Conservation (phyloP, 1,140 invertebrate species). For the Drosophila serrata region DNA sequence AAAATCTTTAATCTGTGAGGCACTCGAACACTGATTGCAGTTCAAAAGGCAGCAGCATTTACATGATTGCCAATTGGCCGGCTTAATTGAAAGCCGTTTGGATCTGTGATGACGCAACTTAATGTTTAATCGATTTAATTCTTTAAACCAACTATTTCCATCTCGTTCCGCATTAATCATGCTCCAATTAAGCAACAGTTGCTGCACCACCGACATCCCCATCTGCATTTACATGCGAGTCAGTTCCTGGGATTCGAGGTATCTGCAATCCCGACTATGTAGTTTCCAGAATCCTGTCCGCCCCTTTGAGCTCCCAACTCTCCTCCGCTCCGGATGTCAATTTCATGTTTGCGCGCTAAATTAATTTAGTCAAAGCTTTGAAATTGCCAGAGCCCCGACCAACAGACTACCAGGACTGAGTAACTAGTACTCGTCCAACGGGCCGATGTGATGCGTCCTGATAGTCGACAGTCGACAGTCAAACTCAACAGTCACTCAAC, state of each 20-base stretch:
- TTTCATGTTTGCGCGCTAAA: slow-evolving; percentile 79
- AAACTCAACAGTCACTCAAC: slow-evolving; percentile 45
- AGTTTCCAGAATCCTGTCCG: slow-evolving; percentile 5
- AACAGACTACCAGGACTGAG: slow-evolving; percentile 45
- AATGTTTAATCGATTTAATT: slow-evolving; percentile 68
- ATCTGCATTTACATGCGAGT: slow-evolving; percentile 32
- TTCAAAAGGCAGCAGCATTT: slow-evolving; percentile 70
- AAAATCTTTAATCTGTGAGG: slow-evolving; percentile 65
- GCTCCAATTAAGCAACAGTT: slow-evolving; percentile 57
- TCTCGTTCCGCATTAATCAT: slow-evolving; percentile 54
- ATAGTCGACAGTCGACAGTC: slow-evolving; percentile 49
- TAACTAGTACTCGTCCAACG: slow-evolving; percentile 24
- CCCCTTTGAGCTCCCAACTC: background rate
- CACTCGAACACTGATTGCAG: slow-evolving; percentile 67
- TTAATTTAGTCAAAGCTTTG: slow-evolving; percentile 79
- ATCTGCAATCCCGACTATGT: slow-evolving; percentile 25
- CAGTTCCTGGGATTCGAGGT: slow-evolving; percentile 7
- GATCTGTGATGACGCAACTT: slow-evolving; percentile 33
- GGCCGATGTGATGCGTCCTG: slow-evolving; percentile 40
- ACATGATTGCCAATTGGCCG: slow-evolving; percentile 69
- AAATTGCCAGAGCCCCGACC: slow-evolving; percentile 35
- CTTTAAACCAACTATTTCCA: slow-evolving; percentile 47
- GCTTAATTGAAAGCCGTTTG: slow-evolving; percentile 69
- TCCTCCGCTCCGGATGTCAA: slow-evolving; percentile 44
- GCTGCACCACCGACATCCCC: slow-evolving; percentile 14